Evolutionary conservation across 2,888 invertebrate genomes (phyloP).

Genomic region (Acanthopleura granulata): DNA sequence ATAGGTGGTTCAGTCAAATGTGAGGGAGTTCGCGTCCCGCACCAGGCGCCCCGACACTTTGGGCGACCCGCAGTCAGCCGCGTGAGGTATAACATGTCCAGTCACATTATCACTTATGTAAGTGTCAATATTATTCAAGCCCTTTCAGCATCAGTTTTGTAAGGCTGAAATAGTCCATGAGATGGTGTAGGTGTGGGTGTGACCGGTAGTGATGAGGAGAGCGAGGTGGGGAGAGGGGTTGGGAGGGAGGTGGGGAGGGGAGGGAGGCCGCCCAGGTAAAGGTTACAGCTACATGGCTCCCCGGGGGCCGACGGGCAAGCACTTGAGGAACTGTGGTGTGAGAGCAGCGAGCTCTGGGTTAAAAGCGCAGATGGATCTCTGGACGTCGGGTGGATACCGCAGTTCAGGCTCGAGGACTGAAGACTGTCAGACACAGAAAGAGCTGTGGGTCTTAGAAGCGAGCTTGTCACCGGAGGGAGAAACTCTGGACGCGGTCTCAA

Average conservation of each 20-base stretch:
- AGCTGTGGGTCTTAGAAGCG: conserved; percentile 35
- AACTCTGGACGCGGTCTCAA: conserved; percentile 44
- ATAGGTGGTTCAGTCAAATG: too few relatives aligned
- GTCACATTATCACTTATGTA: too few relatives aligned
- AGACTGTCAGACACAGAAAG: conserved; percentile 28
- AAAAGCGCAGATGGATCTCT: not conserved
- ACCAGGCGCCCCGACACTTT: too few relatives aligned
- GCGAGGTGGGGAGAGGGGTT: conserved; percentile 32
- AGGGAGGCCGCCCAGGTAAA: conserved; percentile 30
- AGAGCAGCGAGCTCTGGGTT: not conserved
- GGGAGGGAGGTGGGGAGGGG: conserved; percentile 29
- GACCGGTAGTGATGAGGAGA: conserved; percentile 26
- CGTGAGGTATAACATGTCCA: too few relatives aligned
- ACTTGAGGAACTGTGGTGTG: conserved; percentile 13
- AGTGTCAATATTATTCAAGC: conserved; percentile 23
- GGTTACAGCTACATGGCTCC: conserved; percentile 27
- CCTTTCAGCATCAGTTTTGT: conserved; percentile 43
- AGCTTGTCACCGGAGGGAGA: conserved; percentile 41
- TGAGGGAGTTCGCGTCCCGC: too few relatives aligned
- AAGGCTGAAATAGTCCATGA: conserved; percentile 46
- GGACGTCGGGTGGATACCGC: conserved; percentile 21
- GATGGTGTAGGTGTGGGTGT: conserved; percentile 29
- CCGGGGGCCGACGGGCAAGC: conserved; percentile 12
- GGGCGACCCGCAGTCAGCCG: too few relatives aligned
- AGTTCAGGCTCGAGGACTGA: conserved; percentile 25